Percentiles rank a stretch among this genome's conserved stretches.
These are phyloP conservation scores for Colostygia pectinataria DNA, from an alignment of 2,888 invertebrate genomes.

Conservation along the genomic window DNA sequence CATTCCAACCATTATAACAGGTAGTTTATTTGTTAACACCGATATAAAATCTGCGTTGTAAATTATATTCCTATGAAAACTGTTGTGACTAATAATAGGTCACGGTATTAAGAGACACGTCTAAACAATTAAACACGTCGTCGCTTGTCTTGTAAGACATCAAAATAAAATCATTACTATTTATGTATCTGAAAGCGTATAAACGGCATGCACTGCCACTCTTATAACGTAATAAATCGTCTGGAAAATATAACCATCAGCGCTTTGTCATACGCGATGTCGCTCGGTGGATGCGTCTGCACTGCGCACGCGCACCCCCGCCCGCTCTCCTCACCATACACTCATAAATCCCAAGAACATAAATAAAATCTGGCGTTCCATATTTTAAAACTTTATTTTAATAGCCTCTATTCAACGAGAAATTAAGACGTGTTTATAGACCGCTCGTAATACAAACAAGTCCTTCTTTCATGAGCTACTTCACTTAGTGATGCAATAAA, in stretches of 20 bases:
- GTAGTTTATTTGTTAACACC: conserved; percentile 37
- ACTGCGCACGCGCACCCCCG: conserved; percentile 39
- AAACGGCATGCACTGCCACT: conserved; percentile 71
- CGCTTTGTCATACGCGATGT: conserved; percentile 70
- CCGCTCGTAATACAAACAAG: conserved; percentile 75
- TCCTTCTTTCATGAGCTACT: conserved; percentile 69
- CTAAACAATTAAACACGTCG: conserved; percentile 76
- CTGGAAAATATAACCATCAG: conserved; percentile 81
- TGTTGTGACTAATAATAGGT: conserved; percentile 69
- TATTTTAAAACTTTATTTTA: conserved; percentile 81
- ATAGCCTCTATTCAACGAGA: conserved; percentile 78
- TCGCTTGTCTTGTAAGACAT: conserved; percentile 79
- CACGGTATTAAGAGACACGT: conserved; percentile 63
- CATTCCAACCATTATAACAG: conserved; percentile 32
- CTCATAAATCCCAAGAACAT: conserved; percentile 72
- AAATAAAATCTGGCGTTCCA: conserved; percentile 79
- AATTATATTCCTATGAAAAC: conserved; percentile 55
- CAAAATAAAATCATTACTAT: conserved; percentile 81
- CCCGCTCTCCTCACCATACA: conserved; percentile 60
- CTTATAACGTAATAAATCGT: conserved; percentile 82
- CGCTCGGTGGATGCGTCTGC: conserved; percentile 53
- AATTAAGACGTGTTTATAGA: conserved; percentile 81
- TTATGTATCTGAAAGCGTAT: conserved; percentile 77
- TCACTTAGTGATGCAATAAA: conserved; percentile 60
- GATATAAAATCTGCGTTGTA: conserved; percentile 43